Base-by-base conservation (phyloP, 1,140 invertebrate species). In the Platyscapa corneri region DNA sequence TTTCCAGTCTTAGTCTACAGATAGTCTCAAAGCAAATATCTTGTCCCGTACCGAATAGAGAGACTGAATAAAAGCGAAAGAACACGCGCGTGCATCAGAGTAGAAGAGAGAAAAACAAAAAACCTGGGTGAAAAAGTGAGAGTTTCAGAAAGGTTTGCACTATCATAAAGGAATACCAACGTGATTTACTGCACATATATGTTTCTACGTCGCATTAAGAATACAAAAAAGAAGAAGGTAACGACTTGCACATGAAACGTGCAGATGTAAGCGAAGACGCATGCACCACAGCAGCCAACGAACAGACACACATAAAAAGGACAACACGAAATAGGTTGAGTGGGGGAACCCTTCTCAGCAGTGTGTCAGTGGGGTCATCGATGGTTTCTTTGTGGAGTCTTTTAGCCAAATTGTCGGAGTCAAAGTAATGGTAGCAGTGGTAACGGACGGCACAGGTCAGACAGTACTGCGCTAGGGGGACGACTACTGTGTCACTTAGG, bases 341-440 rank as follows among this genome's bases (percentile, higher is more conserved):
- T 23, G 32, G 32, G 39, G 39, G 12, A 16, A 32, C 27, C 27
- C 46, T 14, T 53, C 46, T 18, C n/a, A 46, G 53, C 60, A 77
- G 74, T 76, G 82, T 70, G 53, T 27, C 82, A 70, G 60, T 53
- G 82, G 56, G 53, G 76, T 64, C 70, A 74, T 74, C 37, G 37
- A 16, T 42, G 70, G 2, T 42, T n/a, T 27, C 7, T 42, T 74
- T n/a, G 7, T 14, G 70, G 23, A 74, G 70, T 23, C 23, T 23
- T 23, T 0, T 3, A 42, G 30, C 37, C 37, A 39, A 74, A 42
- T 74, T n/a, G 70, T n/a, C 30, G 67, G 53, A 53, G 49, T 46
- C 76, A 42, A 34, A 46, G 60, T 39, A 49, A 84, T 78, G 60
- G 82, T 77, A 75, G 82, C 82, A 84, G 82, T 78, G 64, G 75